Evolutionary conservation across 2,888 invertebrate species (phyloP).

Genomic region (Neoascia interrupta): DNA sequence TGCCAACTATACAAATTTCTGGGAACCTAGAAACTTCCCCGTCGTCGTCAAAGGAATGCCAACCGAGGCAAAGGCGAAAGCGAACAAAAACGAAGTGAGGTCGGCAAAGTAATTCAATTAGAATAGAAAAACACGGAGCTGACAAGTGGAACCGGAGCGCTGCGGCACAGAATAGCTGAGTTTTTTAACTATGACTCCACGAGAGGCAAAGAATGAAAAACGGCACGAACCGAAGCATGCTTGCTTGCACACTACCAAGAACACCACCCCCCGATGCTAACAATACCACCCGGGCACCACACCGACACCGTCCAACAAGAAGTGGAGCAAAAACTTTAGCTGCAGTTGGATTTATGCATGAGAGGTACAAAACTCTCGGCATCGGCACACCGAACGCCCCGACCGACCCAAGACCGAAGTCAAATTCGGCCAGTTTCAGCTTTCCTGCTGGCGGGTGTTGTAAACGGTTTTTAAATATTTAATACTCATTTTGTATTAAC

Average conservation of each 20-base stretch:
- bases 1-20: not conserved
- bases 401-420: not conserved
- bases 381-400: no score
- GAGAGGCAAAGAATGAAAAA: not conserved
- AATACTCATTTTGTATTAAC: slow-evolving; percentile 50
- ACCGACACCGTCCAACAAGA: slow-evolving; percentile 15
- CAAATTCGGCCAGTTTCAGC: slow-evolving; percentile 18
- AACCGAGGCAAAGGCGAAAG: not conserved
- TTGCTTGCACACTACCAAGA: slow-evolving; percentile 14
- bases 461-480: slow-evolving; percentile 64
- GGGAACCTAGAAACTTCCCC: not conserved
- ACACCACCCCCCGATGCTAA: slow-evolving; percentile 8
- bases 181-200: slow-evolving; percentile 6
- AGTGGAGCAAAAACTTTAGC: slow-evolving; percentile 64
- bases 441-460: slow-evolving; percentile 32
- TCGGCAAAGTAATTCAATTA: slow-evolving; percentile 66
- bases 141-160: slow-evolving; percentile 61
- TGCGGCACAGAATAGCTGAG: slow-evolving; percentile 39
- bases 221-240: slow-evolving; percentile 8
- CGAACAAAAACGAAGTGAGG: not conserved
- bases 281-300: not conserved
- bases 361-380: slow-evolving; percentile 11
- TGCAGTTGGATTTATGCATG: slow-evolving; percentile 51
- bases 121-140: slow-evolving; percentile 62
- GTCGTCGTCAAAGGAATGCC: not conserved